Evolutionary conservation across 92 coral and sea anemone species (phyloP), one percentile per base, ranked within the genome.

Genomic region (Porites evermanni): DNA sequence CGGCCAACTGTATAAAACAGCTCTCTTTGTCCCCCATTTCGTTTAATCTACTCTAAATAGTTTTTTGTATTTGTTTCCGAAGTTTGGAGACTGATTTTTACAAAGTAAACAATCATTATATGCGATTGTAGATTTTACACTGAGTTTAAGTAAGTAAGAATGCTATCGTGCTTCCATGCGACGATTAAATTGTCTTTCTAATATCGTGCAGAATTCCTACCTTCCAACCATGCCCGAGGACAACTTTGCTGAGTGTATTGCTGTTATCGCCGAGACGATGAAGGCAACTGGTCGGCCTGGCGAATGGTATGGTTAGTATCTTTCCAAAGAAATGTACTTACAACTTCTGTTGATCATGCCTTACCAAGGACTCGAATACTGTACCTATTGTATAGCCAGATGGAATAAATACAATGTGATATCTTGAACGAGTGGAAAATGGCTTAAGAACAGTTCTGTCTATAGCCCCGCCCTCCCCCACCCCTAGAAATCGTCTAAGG

Each of bases 141-240:
- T 38, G 47, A 38, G 47, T 38, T 38, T 38, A 38, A 38, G 47
- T 38, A 38, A 38, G 47, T 38, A 38, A 38, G 47, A 38, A 38
- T 38, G 47, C 47, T 4, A 38, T 38, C 47, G 7, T 38, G 47
- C 47, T 38, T 38, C 47, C 1, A 56, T 0, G 61, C 12, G 12
- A 11, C 16, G 61, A 11, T 1, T 56, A 56, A 56, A 14, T 56
- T 18, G 19, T 54, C 20, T 78, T n/a, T 64, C 2, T 77, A 23
- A 19, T 2, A 6, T 56, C 16, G 0, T 59, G 3, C 58, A 82
- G 86, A 72, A 61, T 23, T 82, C 91, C 19, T 91, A 63, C 53
- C 82, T 91, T 19, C 94, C 94, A 38, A 91, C 94, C 53, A 88
- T 91, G 88, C 92, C 92, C 68, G 92, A 91, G 60, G 94, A 91